Evolutionary conservation across 2,888 invertebrate species (phyloP).

Genomic region (Cheilosia variabilis): DNA sequence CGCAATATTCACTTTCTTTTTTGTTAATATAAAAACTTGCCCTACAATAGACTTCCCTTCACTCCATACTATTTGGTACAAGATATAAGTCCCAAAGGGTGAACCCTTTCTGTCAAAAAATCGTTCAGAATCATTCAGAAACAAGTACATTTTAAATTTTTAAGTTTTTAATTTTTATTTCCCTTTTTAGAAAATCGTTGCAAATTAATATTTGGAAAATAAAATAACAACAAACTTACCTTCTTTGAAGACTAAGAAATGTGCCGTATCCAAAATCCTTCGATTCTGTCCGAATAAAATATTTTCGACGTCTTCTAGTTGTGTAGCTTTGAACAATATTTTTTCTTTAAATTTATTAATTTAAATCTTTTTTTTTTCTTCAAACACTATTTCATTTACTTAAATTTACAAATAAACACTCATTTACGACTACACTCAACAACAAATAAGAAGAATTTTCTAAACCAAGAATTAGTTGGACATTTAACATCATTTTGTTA

Average conservation of each 20-base stretch:
- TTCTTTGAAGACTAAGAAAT: constrained; percentile 3
- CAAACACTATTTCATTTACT: constrained; percentile 14
- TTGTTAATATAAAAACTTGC: too few species aligned
- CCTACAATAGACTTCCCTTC: too few species aligned
- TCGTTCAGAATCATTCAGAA: neutral
- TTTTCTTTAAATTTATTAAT: neutral
- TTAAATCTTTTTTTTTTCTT: neutral
- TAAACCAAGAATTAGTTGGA: constrained; percentile 21
- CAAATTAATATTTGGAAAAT: constrained; percentile 7
- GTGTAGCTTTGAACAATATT: neutral
- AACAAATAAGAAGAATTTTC: neutral
- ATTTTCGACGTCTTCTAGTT: neutral
- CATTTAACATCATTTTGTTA: constrained; percentile 17
- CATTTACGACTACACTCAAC: constrained; percentile 35
- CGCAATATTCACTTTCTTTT: too few species aligned
- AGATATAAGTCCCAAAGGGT: too few species aligned
- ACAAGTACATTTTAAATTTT: neutral
- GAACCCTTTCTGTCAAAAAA: neutral
- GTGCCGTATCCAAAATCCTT: constrained; percentile 49
- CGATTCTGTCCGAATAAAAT: constrained; percentile 1
- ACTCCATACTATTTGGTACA: too few species aligned
- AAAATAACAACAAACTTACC: constrained; percentile 35
- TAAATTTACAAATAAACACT: constrained; percentile 34
- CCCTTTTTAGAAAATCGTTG: constrained; percentile 41
- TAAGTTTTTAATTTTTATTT: too few species aligned